These are phyloP conservation scores for Sclerurus mexicanus DNA, from an alignment of 2,113 vertebrate genomes.

Conservation along the genomic window DNA sequence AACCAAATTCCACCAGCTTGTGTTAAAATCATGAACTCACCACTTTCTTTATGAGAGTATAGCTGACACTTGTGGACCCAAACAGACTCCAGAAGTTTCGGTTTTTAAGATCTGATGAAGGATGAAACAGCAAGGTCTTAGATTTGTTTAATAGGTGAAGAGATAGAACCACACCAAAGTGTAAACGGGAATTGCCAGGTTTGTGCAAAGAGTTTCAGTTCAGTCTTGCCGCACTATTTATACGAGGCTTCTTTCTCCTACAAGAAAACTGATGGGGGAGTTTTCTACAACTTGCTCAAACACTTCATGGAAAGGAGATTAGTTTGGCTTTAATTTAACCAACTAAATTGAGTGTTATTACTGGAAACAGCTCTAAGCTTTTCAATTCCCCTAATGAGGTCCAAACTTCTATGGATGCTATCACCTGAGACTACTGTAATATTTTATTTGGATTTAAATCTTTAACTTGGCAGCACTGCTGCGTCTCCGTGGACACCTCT, in stretches of 20 bases:
- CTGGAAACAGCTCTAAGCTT: slow-evolving; percentile 65
- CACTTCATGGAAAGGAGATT: slow-evolving; percentile 65
- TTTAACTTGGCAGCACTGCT: slow-evolving; percentile 49
- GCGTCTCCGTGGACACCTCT: slow-evolving; percentile 43
- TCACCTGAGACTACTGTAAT: slow-evolving; percentile 70
- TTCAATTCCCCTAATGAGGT: slow-evolving; percentile 68
- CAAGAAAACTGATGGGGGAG: slow-evolving; percentile 45
- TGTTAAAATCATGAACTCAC: slow-evolving; percentile 45
- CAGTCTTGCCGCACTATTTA: neutral
- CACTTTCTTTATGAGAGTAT: slow-evolving; percentile 15
- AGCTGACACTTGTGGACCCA: neutral
- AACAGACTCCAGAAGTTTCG: neutral
- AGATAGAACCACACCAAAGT: slow-evolving; percentile 7
- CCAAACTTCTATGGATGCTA: slow-evolving; percentile 66
- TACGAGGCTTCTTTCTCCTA: neutral
- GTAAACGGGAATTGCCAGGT: neutral
- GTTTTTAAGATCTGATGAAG: slow-evolving; percentile 19
- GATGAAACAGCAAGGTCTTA: neutral
- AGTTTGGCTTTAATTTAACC: slow-evolving; percentile 65
- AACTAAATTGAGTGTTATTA: slow-evolving; percentile 66
- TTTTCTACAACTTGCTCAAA: slow-evolving; percentile 67
- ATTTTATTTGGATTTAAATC: slow-evolving; percentile 69
- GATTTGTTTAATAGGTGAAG: neutral
- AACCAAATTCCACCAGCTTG: slow-evolving; percentile 38
- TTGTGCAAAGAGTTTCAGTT: neutral